Evolutionary conservation across 2,888 invertebrate species (phyloP).

Genomic region (Deilephila porcellus): DNA sequence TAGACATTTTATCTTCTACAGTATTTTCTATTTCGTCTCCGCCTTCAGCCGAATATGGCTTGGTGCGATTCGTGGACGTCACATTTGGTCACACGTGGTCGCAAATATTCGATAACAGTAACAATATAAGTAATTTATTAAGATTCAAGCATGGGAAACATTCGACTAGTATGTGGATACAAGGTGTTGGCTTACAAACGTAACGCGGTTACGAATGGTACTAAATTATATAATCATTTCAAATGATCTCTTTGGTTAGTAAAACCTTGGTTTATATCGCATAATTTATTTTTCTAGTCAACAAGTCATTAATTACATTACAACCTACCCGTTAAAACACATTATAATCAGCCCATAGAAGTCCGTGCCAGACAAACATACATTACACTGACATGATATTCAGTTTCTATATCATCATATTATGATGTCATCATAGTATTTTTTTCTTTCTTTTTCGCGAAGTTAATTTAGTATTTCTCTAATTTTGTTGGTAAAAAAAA

Average conservation of each 20-base stretch:
- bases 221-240: neutral
- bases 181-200: neutral
- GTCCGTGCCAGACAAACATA: too few species aligned
- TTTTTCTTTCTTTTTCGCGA: too few species aligned
- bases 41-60: constrained; percentile 5
- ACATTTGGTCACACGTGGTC: neutral
- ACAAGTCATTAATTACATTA: too few species aligned
- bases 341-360: neutral
- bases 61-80: constrained; percentile 8
- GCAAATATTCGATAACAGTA: neutral
- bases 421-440: too few species aligned
- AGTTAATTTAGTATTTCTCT: too few species aligned
- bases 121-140: neutral
- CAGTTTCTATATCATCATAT: too few species aligned
- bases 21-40: constrained; percentile 4
- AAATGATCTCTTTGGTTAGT: neutral
- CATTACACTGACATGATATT: too few species aligned
- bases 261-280: neutral
- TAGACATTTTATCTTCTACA: constrained; percentile 6
- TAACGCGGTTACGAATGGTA: neutral
- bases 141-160: neutral
- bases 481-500: too few species aligned
- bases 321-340: neutral
- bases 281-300: neutral
- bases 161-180: neutral